Percentiles rank a stretch among this genome's conserved stretches.
Conservation (phyloP, 2,113 vertebrate genomes). For the Myiozetetes cayanensis region DNA sequence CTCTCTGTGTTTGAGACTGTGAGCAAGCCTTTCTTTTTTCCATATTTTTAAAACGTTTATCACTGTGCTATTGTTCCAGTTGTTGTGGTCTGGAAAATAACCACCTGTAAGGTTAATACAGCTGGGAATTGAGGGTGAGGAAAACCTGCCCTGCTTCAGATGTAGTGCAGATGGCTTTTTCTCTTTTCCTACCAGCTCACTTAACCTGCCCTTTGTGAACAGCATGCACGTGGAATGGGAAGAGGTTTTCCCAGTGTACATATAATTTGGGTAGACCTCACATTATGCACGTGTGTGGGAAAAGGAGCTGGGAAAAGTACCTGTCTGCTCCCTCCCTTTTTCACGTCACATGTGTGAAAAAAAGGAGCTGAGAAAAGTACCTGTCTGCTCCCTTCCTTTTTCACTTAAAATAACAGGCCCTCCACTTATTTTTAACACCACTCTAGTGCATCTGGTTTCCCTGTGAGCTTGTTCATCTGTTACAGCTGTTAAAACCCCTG, state of each 20-base stretch:
- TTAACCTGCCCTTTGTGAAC: background rate
- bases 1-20: background rate
- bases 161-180: background rate
- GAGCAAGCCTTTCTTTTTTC: background rate
- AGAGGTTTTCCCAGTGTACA: background rate
- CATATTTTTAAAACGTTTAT: background rate
- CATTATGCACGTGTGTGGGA: background rate
- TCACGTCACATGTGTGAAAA: background rate
- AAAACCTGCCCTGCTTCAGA: background rate
- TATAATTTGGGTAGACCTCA: background rate
- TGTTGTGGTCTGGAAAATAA: slow-evolving; percentile 1
- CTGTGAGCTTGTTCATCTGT: background rate
- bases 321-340: background rate
- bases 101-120: background rate
- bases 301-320: background rate
- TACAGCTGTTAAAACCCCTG: background rate
- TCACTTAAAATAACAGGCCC: background rate
- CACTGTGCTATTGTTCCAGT: background rate
- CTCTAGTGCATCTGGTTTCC: background rate
- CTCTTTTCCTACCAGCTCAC: background rate
- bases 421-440: background rate
- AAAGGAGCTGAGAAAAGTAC: background rate
- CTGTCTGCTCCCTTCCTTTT: background rate
- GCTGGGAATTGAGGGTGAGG: background rate
- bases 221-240: background rate